These are phyloP conservation scores for Drosophila lowei DNA, from an alignment of 1,140 invertebrate species.

Conservation along the genomic window DNA sequence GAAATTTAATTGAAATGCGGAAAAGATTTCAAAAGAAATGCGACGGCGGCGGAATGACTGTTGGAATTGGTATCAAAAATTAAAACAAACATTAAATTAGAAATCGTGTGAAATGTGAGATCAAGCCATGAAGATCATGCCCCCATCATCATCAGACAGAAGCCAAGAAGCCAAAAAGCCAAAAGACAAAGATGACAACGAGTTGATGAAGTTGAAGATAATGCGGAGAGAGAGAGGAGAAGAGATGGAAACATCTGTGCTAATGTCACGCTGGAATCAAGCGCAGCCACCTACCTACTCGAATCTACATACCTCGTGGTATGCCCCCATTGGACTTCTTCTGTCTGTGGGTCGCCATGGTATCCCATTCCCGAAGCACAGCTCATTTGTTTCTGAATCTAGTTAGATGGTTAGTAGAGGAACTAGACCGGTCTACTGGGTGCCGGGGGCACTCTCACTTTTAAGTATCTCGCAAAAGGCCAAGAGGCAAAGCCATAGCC, in stretches of 20 bases:
- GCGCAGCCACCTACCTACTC: slow-evolving; percentile 24
- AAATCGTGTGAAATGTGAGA: slow-evolving; percentile 65
- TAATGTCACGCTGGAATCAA: slow-evolving; percentile 41
- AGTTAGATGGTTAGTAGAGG: slow-evolving; percentile 26
- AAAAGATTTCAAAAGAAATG: slow-evolving; percentile 34
- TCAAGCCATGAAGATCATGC: slow-evolving; percentile 3
- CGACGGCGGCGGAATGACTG: slow-evolving; percentile 5
- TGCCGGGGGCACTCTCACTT: slow-evolving; percentile 48
- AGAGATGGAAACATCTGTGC: slow-evolving; percentile 17
- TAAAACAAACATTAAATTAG: slow-evolving; percentile 50
- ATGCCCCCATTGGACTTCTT: slow-evolving; percentile 16
- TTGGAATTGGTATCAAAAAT: slow-evolving; percentile 6
- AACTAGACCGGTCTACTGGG: slow-evolving; percentile 25
- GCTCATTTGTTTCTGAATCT: slow-evolving; percentile 11
- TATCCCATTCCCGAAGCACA: not conserved
- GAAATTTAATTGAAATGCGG: slow-evolving; percentile 55
- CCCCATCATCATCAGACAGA: not conserved
- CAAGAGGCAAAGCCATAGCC: too few species aligned
- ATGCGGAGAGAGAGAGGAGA: not conserved
- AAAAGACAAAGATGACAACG: slow-evolving; percentile 6
- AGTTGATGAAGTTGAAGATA: not conserved
- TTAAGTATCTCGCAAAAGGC: slow-evolving; percentile 21
- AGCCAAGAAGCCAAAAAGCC: slow-evolving; percentile 9
- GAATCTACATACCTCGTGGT: too few species aligned
- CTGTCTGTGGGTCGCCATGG: too few species aligned